Evolutionary conservation across 2,113 vertebrate genomes (phyloP).

Genomic region (pig (Sus scrofa)): T2T-Sscrofa CM000824.6:179606501-179607000

Average conservation of each 20-base stretch:
- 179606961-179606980: neutral
- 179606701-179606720: slow-evolving; percentile 60
- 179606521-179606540: neutral
- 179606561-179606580: neutral
- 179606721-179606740: slow-evolving; percentile 67
- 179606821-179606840: slow-evolving; percentile 33
- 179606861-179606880: neutral
- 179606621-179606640: slow-evolving; percentile 60
- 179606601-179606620: neutral
- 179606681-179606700: slow-evolving; percentile 67
- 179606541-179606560: neutral
- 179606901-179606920: neutral
- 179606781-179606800: slow-evolving; percentile 66
- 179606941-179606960: neutral
- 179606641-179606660: slow-evolving; percentile 29
- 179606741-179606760: slow-evolving; percentile 16
- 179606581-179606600: slow-evolving; percentile 44
- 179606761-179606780: slow-evolving; percentile 64
- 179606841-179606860: neutral
- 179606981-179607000: neutral
- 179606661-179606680: neutral
- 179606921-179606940: neutral
- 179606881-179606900: neutral
- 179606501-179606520: slow-evolving; percentile 20
- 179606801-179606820: slow-evolving; percentile 68